phyloP scores from a whole-genome alignment of 2,888 invertebrate genomes.

The Micropterix aruncella region DNA sequence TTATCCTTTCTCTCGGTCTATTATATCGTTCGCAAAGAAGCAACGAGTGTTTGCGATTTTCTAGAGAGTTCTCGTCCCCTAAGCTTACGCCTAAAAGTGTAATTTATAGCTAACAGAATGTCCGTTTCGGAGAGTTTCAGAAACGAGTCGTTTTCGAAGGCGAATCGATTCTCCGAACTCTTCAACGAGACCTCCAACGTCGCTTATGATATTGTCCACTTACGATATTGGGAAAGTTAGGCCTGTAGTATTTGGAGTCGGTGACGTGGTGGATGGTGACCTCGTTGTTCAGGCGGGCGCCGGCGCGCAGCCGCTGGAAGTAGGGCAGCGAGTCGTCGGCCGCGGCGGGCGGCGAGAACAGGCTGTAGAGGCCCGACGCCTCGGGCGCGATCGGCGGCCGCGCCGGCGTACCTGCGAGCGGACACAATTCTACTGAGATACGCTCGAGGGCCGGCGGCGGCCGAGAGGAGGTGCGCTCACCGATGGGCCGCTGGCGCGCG shows the following conservation, averaged over 20 bases:
- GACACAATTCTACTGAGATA: neutral
- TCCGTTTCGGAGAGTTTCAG: too few species aligned
- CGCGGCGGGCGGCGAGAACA: conserved; percentile 28
- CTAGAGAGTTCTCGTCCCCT: too few species aligned
- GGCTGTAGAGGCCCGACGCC: conserved; percentile 22
- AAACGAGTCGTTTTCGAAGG: too few species aligned
- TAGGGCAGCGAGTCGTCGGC: conserved; percentile 31
- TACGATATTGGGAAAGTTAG: neutral
- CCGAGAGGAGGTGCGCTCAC: conserved; percentile 17
- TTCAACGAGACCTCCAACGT: too few species aligned
- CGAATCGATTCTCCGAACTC: too few species aligned
- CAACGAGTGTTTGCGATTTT: too few species aligned
- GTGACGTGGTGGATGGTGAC: conserved; percentile 34
- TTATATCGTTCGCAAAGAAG: too few species aligned
- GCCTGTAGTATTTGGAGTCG: conserved; percentile 31
- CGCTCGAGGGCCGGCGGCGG: conserved; percentile 2
- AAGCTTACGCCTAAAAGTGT: too few species aligned
- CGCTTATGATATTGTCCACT: too few species aligned
- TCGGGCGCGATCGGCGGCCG: conserved; percentile 13
- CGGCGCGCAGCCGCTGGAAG: conserved; percentile 29
- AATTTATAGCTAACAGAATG: too few species aligned
- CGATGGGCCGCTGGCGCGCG: conserved; percentile 15
- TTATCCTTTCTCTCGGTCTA: too few species aligned
- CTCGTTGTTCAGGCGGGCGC: conserved; percentile 30
- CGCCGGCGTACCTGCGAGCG: neutral